phyloP scores from a whole-genome alignment of 1,140 invertebrate species.

The Drosophila biarmipes region DNA sequence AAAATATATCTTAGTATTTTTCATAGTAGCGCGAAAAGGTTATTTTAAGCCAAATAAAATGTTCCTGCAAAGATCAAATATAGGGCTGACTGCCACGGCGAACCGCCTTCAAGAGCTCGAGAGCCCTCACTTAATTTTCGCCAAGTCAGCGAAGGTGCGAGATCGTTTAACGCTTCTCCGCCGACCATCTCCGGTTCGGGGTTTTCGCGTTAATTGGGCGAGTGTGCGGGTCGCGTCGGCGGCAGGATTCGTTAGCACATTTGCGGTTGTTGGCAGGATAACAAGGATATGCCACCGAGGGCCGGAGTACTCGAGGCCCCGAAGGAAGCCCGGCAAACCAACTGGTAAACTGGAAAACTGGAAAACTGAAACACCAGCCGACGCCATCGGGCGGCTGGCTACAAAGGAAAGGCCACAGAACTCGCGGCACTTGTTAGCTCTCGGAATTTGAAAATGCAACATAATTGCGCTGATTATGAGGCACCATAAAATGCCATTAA shows the following conservation, averaged over 20 bases:
- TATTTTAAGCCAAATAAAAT: too few species aligned
- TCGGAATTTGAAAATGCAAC: constrained; percentile 77
- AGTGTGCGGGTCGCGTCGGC: constrained; percentile 60
- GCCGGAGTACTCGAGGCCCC: neutral
- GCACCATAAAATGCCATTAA: constrained; percentile 74
- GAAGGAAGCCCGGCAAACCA: neutral
- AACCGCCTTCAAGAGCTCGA: neutral
- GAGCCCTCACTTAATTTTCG: constrained; percentile 21
- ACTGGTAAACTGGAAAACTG: neutral
- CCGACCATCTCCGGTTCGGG: constrained; percentile 16
- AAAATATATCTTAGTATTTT: too few species aligned
- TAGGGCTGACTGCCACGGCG: neutral
- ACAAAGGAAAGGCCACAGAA: constrained; percentile 52
- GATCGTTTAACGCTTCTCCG: constrained; percentile 68
- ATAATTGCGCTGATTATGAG: constrained; percentile 81
- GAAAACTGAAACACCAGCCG: constrained; percentile 6
- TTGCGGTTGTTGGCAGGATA: constrained; percentile 72
- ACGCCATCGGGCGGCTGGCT: constrained; percentile 40
- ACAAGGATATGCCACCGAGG: constrained; percentile 57
- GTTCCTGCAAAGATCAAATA: neutral
- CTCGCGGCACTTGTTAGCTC: constrained; percentile 65
- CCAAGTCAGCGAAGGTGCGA: constrained; percentile 73
- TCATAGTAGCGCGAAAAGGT: too few species aligned
- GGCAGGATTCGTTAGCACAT: constrained; percentile 76
- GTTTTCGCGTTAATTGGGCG: constrained; percentile 75